Base-by-base conservation (phyloP, 2,888 invertebrate species). In the Cataglyphis altisquamis region DNA sequence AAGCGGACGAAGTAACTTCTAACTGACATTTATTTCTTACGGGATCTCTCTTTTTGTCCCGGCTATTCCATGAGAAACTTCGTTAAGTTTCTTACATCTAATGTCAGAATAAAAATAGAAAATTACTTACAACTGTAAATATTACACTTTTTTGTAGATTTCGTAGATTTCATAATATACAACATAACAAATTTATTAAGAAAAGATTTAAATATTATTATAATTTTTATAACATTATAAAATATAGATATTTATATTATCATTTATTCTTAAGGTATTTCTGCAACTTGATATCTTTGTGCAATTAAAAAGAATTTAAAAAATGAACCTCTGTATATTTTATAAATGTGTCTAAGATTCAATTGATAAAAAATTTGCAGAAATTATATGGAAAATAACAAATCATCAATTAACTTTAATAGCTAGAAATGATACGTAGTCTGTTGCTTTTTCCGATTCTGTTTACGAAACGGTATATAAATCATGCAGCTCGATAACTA, bases 371-470 rank as follows among this genome's bases (percentile, higher is more conserved):
- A 86, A 87, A 88, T 86, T 72, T 9, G 18, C 80, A 74, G 73
- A 83, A 83, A 84, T 73, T 57, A 78, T 67, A 64, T 63, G 72
- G 82, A 74, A 80, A 18, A 32, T 77, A 84, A 82, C 52, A 60
- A 80, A 15, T 21, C 67, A 70, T 85, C 84, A 81, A 90, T 90
- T 84, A 87, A 87, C 77, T 60, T 72, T 86, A 85, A 86, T 82
- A 67, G 64, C 67, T 18, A 68, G 52, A 82, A 62, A 25, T 41
- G 29, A 55, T 41, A 39, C 63, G 74, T 32, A 29, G 39, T 68
- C 62, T 67, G 74, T 9, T 21, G 12, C n/a, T 68, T 74, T 68
- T 57, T 74, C 45, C 12, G 57, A 9, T 55, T 73, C 21, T n/a
- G 32, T 62, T 48, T 66, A 21, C 68, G 62, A 77, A 82, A 75